These are phyloP conservation scores for Ypsolopha scabrella DNA, from an alignment of 2,888 invertebrate species.

Conservation along the genomic window DNA sequence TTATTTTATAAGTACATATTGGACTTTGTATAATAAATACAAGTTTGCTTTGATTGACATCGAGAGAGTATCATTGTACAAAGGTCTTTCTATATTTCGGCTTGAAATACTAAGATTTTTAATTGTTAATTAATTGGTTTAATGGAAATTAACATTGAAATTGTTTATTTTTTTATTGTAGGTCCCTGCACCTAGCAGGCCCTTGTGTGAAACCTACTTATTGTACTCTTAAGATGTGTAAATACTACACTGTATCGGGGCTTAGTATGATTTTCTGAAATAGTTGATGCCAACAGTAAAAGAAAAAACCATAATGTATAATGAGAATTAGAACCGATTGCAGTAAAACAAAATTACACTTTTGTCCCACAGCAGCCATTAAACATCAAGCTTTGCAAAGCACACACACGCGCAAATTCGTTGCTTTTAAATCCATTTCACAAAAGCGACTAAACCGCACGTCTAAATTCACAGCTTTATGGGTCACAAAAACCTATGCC, in stretches of 20 bases:
- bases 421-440: no score
- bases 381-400: no score
- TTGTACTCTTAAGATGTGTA: slow-evolving; percentile 58
- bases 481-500: no score
- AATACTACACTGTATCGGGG: slow-evolving; percentile 55
- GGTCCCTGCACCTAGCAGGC: slow-evolving; percentile 23
- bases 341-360: no score
- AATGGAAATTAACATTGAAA: slow-evolving; percentile 11
- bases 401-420: no score
- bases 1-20: not conserved
- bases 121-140: slow-evolving; percentile 10
- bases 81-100: slow-evolving; percentile 13
- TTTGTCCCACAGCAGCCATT: no score
- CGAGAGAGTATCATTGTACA: slow-evolving; percentile 14
- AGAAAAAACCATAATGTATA: no score
- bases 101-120: slow-evolving; percentile 8
- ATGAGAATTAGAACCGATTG: no score
- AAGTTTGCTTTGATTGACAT: slow-evolving; percentile 2
- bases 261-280: slow-evolving; percentile 2
- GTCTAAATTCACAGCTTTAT: no score
- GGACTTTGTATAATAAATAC: no score
- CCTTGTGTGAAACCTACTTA: not conserved
- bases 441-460: no score
- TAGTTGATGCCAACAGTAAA: no score
- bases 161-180: slow-evolving; percentile 33